Percentiles rank a stretch among this genome's conserved stretches.
These are phyloP conservation scores for Polia nebulosa DNA, from an alignment of 2,888 invertebrate genomes.

Conservation along the genomic window DNA sequence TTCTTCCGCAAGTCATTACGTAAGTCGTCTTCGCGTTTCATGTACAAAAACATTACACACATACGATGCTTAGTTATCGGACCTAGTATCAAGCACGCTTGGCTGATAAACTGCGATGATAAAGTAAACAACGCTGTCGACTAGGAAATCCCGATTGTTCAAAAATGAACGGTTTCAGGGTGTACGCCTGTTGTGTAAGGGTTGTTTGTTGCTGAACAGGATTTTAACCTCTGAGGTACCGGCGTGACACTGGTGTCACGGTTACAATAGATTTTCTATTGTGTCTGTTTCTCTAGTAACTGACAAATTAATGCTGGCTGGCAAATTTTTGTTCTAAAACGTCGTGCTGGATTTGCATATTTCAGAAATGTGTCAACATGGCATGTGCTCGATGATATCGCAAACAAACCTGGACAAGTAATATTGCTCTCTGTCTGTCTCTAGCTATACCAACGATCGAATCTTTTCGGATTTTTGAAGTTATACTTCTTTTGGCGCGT, in stretches of 20 bases:
- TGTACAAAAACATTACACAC: slow-evolving; percentile 49
- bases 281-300: no score
- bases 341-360: background rate
- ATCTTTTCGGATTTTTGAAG: background rate
- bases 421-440: background rate
- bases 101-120: slow-evolving; percentile 59
- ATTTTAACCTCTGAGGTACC: no score
- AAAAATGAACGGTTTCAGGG: slow-evolving; percentile 19
- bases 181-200: background rate
- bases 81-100: slow-evolving; percentile 62
- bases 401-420: background rate
- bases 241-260: no score
- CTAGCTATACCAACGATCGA: no score
- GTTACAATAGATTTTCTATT: no score
- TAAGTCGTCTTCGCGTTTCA: slow-evolving; percentile 45
- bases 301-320: background rate
- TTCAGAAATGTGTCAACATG: background rate
- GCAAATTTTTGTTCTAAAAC: background rate
- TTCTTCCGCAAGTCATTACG: slow-evolving; percentile 48
- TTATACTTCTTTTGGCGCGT: no score
- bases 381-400: background rate
- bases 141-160: slow-evolving; percentile 48
- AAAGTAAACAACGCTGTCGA: slow-evolving; percentile 39
- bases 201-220: background rate
- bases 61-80: slow-evolving; percentile 45